phyloP scores from a whole-genome alignment of 2,113 vertebrate genomes.

The Callopanchax toddi region DNA sequence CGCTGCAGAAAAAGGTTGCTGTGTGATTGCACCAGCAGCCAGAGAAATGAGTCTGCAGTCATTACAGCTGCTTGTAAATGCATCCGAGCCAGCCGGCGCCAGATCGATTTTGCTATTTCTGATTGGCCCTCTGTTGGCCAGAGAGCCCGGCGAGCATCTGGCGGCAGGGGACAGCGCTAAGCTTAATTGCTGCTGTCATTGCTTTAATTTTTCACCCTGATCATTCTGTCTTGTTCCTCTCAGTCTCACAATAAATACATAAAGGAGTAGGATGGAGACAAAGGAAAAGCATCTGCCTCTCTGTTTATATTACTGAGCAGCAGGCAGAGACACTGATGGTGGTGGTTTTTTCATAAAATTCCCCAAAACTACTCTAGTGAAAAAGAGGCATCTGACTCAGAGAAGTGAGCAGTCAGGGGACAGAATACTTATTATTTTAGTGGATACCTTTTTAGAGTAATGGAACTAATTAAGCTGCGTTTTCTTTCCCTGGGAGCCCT shows the following conservation, averaged over 20 bases:
- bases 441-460: neutral
- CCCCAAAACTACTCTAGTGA: slow-evolving; percentile 30
- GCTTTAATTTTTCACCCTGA: slow-evolving; percentile 26
- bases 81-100: slow-evolving; percentile 62
- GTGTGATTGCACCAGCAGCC: slow-evolving; percentile 61
- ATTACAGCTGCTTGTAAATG: slow-evolving; percentile 72
- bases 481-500: slow-evolving; percentile 7
- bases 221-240: slow-evolving; percentile 25
- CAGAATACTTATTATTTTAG: slow-evolving; percentile 3
- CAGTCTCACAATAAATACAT: neutral
- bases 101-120: slow-evolving; percentile 70
- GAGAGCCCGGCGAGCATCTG: slow-evolving; percentile 21
- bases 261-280: slow-evolving; percentile 2
- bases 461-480: slow-evolving; percentile 25
- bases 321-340: slow-evolving; percentile 41
- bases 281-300: neutral
- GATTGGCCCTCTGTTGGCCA: slow-evolving; percentile 63
- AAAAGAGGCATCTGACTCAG: slow-evolving; percentile 16
- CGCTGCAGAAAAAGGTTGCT: slow-evolving; percentile 21
- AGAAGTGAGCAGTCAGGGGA: neutral
- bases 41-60: slow-evolving; percentile 65
- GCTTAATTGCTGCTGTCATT: slow-evolving; percentile 57
- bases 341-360: slow-evolving; percentile 43
- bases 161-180: neutral
- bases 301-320: slow-evolving; percentile 13